Conservation (phyloP, 2,113 vertebrate genomes). For the Sebastes fasciatus region DNA sequence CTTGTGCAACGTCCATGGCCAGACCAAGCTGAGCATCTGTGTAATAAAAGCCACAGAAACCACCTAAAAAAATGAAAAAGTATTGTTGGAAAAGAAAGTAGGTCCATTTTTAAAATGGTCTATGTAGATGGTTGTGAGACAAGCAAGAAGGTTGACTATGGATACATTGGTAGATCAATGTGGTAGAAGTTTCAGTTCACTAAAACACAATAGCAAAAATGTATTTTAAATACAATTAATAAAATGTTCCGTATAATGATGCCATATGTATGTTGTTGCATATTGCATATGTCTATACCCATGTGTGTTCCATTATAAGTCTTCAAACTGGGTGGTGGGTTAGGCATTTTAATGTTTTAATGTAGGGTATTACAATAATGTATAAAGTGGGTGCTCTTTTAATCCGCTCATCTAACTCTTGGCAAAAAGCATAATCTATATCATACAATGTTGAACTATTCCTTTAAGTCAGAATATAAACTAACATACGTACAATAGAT, state of each 20-base stretch:
- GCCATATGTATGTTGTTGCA: too few species aligned
- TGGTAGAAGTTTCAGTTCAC: too few species aligned
- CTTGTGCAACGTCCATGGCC: neutral
- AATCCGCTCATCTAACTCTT: neutral
- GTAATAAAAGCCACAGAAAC: neutral
- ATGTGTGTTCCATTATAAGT: too few species aligned
- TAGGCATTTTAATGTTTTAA: too few species aligned
- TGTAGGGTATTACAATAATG: too few species aligned
- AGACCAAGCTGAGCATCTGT: neutral
- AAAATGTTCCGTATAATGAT: too few species aligned
- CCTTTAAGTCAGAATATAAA: neutral
- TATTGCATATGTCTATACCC: too few species aligned
- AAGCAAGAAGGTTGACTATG: neutral
- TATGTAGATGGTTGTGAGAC: neutral
- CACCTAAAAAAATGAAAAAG: neutral
- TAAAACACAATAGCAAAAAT: too few species aligned
- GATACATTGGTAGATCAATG: neutral
- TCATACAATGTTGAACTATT: neutral
- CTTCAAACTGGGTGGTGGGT: too few species aligned
- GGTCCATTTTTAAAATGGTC: too few species aligned
- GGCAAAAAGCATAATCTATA: neutral
- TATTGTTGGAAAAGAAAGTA: neutral
- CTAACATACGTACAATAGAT: neutral
- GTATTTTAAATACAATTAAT: too few species aligned
- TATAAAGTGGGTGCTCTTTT: neutral